These are phyloP conservation scores for Heliconius congener DNA, from an alignment of 1,140 invertebrate species.

Conservation along the genomic window DNA sequence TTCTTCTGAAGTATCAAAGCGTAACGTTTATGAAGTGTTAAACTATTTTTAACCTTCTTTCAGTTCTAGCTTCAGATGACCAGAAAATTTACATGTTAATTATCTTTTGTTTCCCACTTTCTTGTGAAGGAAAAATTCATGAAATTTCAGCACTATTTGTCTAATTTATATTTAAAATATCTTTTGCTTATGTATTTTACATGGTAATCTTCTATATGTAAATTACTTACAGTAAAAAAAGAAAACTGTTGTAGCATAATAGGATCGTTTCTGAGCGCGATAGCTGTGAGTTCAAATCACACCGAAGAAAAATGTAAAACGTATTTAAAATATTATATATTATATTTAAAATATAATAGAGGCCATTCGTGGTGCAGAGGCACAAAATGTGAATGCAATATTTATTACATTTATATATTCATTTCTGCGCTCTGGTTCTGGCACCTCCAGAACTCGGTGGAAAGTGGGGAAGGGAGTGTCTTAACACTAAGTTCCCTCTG, in stretches of 20 bases:
- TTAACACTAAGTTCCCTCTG: too few species aligned
- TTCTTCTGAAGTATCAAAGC: background rate
- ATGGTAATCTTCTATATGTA: background rate
- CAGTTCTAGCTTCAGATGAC: background rate
- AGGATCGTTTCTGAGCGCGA: too few species aligned
- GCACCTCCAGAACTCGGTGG: too few species aligned
- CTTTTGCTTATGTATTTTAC: background rate
- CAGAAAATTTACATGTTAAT: constrained; percentile 13
- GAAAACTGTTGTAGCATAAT: background rate
- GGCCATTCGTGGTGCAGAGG: too few species aligned
- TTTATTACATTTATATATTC: too few species aligned
- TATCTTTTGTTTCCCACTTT: constrained; percentile 7
- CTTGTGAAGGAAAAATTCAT: background rate
- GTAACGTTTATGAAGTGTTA: background rate
- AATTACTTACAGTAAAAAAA: background rate
- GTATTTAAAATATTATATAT: too few species aligned
- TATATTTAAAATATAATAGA: too few species aligned
- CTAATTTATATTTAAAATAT: constrained; percentile 9
- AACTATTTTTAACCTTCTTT: constrained; percentile 7
- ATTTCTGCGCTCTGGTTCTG: too few species aligned
- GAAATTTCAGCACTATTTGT: background rate
- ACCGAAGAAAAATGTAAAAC: too few species aligned
- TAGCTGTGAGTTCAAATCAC: too few species aligned
- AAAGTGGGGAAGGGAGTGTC: too few species aligned
- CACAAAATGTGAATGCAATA: too few species aligned